Conservation (phyloP, 2,888 invertebrate genomes). For the Zhuqinia jingwanae region DNA sequence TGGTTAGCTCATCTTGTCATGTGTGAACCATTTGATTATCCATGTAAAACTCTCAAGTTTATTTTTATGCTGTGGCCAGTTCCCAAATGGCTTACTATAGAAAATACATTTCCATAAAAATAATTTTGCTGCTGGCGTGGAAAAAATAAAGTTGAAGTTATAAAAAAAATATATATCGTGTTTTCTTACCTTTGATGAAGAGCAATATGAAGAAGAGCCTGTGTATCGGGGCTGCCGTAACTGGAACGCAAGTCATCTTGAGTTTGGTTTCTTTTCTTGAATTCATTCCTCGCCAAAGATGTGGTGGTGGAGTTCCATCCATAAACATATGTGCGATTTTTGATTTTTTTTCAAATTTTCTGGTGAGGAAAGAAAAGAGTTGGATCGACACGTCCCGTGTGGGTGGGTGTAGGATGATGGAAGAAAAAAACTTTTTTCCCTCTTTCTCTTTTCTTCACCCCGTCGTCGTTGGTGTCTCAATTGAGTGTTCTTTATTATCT, state of each 20-base stretch:
- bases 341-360: neutral
- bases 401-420: no score
- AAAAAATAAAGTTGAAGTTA: slow-evolving; percentile 31
- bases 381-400: slow-evolving; percentile 33
- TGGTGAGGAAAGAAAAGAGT: neutral
- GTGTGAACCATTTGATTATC: slow-evolving; percentile 37
- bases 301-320: neutral
- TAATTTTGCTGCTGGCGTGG: neutral
- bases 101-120: no score
- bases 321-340: slow-evolving; percentile 11
- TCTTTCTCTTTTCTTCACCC: slow-evolving; percentile 41
- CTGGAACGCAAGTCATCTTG: slow-evolving; percentile 50
- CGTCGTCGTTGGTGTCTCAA: slow-evolving; percentile 41
- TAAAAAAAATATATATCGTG: slow-evolving; percentile 29
- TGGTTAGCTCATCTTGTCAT: slow-evolving; percentile 19
- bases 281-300: slow-evolving; percentile 27
- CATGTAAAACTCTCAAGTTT: neutral
- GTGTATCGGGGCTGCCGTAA: slow-evolving; percentile 55
- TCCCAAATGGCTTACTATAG: no score
- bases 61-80: no score
- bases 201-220: slow-evolving; percentile 59
- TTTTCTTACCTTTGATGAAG: slow-evolving; percentile 63
- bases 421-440: neutral
- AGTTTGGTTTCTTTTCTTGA: slow-evolving; percentile 25
- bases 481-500: slow-evolving; percentile 63